A percentile compares a stretch with the other conserved stretches of the same genome.
These are phyloP conservation scores for Drosophila bunnanda DNA, from an alignment of 2,888 invertebrate species.

Conservation along the genomic window DNA sequence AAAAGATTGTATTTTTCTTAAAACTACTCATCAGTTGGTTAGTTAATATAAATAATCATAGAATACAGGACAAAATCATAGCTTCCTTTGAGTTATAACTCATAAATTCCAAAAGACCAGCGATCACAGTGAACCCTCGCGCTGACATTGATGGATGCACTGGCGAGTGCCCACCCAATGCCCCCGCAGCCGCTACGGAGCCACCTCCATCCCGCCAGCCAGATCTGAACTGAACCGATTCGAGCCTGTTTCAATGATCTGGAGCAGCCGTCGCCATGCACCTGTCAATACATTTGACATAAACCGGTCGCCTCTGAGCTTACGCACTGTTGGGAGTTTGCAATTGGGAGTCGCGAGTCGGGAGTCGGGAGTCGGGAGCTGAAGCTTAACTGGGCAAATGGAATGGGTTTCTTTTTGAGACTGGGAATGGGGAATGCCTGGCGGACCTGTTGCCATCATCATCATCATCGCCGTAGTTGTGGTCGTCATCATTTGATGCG, in stretches of 20 bases:
- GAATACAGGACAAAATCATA: not conserved
- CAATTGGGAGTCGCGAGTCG: not conserved
- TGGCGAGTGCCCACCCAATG: constrained; percentile 32
- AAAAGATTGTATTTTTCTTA: not conserved
- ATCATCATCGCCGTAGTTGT: constrained; percentile 21
- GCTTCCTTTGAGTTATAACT: constrained; percentile 3
- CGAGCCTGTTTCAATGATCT: constrained; percentile 57
- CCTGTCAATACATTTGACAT: constrained; percentile 80
- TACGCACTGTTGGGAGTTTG: constrained; percentile 65
- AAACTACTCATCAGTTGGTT: not conserved
- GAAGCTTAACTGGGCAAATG: constrained; percentile 33
- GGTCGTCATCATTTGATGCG: constrained; percentile 65
- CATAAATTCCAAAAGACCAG: constrained; percentile 11
- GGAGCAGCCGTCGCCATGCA: constrained; percentile 71
- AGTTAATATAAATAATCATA: not conserved
- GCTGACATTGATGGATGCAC: constrained; percentile 40
- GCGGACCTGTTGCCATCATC: constrained; percentile 64
- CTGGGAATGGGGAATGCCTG: constrained; percentile 43
- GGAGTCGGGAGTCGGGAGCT: constrained; percentile 5
- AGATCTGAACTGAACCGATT: constrained; percentile 21
- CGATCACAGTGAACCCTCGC: constrained; percentile 20
- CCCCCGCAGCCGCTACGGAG: constrained; percentile 21
- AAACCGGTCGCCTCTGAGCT: constrained; percentile 76
- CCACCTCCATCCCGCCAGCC: constrained; percentile 24
- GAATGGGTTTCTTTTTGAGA: constrained; percentile 41